Evolutionary conservation across 2,113 vertebrate species (phyloP), one percentile per base, ranked within the genome.

Genomic region (Xiphophorus maculatus): DNA sequence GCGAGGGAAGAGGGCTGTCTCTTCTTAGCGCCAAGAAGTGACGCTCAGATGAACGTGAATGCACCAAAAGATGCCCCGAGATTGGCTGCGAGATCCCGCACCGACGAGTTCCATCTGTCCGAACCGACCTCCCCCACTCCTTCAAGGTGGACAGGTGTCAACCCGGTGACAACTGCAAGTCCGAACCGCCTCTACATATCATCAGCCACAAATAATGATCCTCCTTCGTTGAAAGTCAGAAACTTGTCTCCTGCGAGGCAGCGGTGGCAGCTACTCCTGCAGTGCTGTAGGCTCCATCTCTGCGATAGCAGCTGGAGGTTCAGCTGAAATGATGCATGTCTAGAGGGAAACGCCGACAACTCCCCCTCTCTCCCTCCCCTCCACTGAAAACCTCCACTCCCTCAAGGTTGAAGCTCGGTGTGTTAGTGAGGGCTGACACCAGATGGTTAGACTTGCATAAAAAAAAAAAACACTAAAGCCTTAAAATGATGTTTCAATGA

Each of bases 1-100:
- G 76, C 61, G 25, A 60, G 66, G 11, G 44, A 40, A 75, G 73
- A 83, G 86, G 83, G 68, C 88, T 87, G 74, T 86, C 88, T 88
- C 89, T 77, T 69, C 84, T 85, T 83, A 80, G 84, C 79, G 77
- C 65, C 80, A 76, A 79, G 81, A 63, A 90, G 92, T 93, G 89
- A 91, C 90, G 88, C 90, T 91, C 83, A 86, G 83, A 89, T 87
- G 92, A 91, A 91, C 80, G 76, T 77, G 82, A 91, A 84, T 92
- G 92, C 93, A 87, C 91, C 84, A 27, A 64, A 58, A 80, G 71
- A 83, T 77, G 42, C 81, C 60, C 85, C 87, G 88, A 90, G 92
- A 88, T 88, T 84, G 87, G 81, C 83, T 74, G 85, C 83, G 86
- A 85, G 87, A 86, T 90, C 89, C 75, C 42, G 44, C 11, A 70